Evolutionary conservation across 2,797 vertebrate genomes (phyloP).

Genomic region (Epinephelus coioides): DNA sequence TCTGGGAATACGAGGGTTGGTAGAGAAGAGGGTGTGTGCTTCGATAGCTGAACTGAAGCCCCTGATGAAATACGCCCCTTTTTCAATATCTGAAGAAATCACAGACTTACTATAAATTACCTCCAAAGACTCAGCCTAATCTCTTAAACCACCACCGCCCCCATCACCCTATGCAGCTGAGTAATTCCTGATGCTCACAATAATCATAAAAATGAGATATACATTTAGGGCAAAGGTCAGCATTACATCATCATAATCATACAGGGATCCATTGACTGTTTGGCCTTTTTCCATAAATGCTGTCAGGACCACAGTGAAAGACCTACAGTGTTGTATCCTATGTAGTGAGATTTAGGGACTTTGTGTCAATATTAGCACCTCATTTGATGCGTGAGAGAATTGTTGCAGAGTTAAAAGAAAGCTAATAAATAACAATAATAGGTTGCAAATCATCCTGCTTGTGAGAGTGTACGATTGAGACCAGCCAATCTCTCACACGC

Average conservation of each 20-base stretch:
- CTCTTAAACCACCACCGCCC: constrained; percentile 53
- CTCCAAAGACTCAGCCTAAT: constrained; percentile 48
- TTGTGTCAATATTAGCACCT: constrained; percentile 25
- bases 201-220: constrained; percentile 71
- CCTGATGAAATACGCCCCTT: constrained; percentile 20
- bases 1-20: constrained; percentile 14
- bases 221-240: constrained; percentile 59
- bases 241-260: constrained; percentile 59
- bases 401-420: constrained; percentile 15
- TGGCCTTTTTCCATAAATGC: constrained; percentile 61
- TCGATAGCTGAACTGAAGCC: constrained; percentile 5
- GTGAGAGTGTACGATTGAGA: constrained; percentile 8
- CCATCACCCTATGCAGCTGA: constrained; percentile 23
- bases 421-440: constrained; percentile 39
- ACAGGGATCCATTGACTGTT: constrained; percentile 48
- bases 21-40: background rate
- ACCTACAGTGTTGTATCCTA: constrained; percentile 15
- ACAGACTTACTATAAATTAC: constrained; percentile 57
- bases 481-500: background rate
- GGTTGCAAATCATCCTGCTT: constrained; percentile 7
- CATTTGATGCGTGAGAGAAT: constrained; percentile 18
- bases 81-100: constrained; percentile 42
- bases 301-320: constrained; percentile 38
- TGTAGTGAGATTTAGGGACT: constrained; percentile 16
- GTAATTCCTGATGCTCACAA: constrained; percentile 40